These are phyloP conservation scores for Rhagium mordax DNA, from an alignment of 2,888 invertebrate genomes.

Conservation along the genomic window DNA sequence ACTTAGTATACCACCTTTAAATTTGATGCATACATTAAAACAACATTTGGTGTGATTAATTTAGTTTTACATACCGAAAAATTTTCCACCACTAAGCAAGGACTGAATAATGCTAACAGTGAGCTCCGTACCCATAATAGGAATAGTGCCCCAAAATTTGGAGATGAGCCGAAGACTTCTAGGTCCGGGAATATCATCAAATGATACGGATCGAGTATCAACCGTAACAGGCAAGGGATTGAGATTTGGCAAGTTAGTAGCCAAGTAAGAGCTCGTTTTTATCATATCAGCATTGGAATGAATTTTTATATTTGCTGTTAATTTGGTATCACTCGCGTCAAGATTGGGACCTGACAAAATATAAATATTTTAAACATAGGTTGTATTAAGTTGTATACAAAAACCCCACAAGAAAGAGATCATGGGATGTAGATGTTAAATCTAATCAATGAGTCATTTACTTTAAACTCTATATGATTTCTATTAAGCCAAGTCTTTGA, in stretches of 20 bases:
- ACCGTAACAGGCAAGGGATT: neutral
- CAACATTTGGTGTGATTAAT: neutral
- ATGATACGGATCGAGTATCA: slow-evolving; percentile 62
- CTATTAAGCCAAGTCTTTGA: too few species aligned
- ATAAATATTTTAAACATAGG: neutral
- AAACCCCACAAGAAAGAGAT: too few species aligned
- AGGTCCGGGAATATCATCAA: slow-evolving; percentile 80
- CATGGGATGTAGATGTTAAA: too few species aligned
- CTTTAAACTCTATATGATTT: too few species aligned
- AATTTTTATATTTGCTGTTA: neutral
- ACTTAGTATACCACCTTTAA: slow-evolving; percentile 66
- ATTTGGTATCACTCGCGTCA: neutral
- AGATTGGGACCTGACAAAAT: neutral
- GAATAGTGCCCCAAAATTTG: slow-evolving; percentile 75
- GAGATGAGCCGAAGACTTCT: slow-evolving; percentile 74
- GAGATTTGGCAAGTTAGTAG: neutral
- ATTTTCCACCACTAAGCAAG: slow-evolving; percentile 72
- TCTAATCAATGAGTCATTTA: too few species aligned
- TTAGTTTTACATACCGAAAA: slow-evolving; percentile 59
- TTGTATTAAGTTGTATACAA: too few species aligned
- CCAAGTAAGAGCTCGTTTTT: neutral
- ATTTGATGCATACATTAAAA: slow-evolving; percentile 6
- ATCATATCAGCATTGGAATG: neutral
- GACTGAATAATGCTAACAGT: slow-evolving; percentile 73
- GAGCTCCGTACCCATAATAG: slow-evolving; percentile 76